Evolutionary conservation across 2,888 invertebrate genomes (phyloP).

Genomic region (Drosophila nigritarsus): DNA sequence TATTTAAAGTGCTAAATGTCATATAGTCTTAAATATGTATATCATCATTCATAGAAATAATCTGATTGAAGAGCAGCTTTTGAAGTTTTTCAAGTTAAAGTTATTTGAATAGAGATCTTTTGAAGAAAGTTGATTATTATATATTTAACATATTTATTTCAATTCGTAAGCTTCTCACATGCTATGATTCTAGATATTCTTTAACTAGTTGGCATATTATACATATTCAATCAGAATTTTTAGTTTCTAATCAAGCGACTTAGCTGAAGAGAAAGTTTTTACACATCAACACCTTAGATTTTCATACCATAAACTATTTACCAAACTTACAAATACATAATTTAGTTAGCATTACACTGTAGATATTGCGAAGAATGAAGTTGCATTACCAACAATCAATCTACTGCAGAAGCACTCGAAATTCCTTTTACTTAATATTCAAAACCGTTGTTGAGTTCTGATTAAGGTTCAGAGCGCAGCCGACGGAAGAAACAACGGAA

Average conservation of each 20-base stretch:
- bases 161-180: too few species aligned
- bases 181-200: background rate
- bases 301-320: background rate
- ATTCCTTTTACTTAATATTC: conserved; percentile 17
- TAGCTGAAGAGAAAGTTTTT: too few species aligned
- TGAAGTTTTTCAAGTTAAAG: fast-evolving
- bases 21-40: too few species aligned
- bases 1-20: background rate
- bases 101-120: too few species aligned
- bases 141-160: too few species aligned
- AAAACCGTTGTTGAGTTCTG: conserved; percentile 31
- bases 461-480: conserved; percentile 35
- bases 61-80: too few species aligned
- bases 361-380: background rate
- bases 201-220: background rate
- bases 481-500: conserved; percentile 29
- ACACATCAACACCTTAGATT: background rate
- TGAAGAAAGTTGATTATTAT: too few species aligned
- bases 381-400: conserved; percentile 3
- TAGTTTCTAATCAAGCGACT: too few species aligned
- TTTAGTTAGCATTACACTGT: background rate
- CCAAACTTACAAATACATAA: background rate
- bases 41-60: too few species aligned
- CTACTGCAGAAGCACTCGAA: background rate
- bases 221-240: background rate